Evolutionary conservation across 2,113 vertebrate genomes (phyloP).

Genomic region (Tetraodon nigroviridis): DNA sequence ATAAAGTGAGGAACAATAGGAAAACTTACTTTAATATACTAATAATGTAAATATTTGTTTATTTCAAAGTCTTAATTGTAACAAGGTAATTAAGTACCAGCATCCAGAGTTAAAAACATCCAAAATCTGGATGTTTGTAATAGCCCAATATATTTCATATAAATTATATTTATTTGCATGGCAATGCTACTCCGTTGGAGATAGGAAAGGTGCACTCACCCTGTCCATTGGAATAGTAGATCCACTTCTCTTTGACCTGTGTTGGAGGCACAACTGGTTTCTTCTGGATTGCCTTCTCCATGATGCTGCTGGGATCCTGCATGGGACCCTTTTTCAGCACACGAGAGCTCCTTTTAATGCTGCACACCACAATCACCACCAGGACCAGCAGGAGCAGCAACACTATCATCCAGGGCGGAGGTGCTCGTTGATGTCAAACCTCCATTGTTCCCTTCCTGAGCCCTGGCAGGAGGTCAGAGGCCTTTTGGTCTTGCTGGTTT

Average conservation of each 20-base stretch:
- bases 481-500: slow-evolving; percentile 59
- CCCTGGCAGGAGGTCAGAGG: slow-evolving; percentile 21
- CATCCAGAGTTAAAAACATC: too few species aligned
- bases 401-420: slow-evolving; percentile 98
- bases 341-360: slow-evolving; percentile 87
- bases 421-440: slow-evolving; percentile 96
- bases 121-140: too few species aligned
- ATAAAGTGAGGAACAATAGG: too few species aligned
- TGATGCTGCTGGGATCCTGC: slow-evolving; percentile 91
- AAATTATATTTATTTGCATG: too few species aligned
- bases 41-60: too few species aligned
- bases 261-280: slow-evolving; percentile 73
- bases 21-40: too few species aligned
- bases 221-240: slow-evolving; percentile 91
- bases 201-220: slow-evolving; percentile 74
- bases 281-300: slow-evolving; percentile 90
- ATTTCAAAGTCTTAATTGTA: too few species aligned
- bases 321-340: slow-evolving; percentile 92
- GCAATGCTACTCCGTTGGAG: too few species aligned
- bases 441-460: slow-evolving; percentile 71
- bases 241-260: slow-evolving; percentile 89
- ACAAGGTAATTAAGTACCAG: too few species aligned
- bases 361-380: slow-evolving; percentile 92
- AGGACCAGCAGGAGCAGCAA: slow-evolving; percentile 89
- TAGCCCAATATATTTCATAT: too few species aligned